A percentile compares a stretch with the other conserved stretches of the same genome.
phyloP scores from a whole-genome alignment of 35 echinoderm and acorn worm genomes.

The Heliocidaris erythrogramma region DNA sequence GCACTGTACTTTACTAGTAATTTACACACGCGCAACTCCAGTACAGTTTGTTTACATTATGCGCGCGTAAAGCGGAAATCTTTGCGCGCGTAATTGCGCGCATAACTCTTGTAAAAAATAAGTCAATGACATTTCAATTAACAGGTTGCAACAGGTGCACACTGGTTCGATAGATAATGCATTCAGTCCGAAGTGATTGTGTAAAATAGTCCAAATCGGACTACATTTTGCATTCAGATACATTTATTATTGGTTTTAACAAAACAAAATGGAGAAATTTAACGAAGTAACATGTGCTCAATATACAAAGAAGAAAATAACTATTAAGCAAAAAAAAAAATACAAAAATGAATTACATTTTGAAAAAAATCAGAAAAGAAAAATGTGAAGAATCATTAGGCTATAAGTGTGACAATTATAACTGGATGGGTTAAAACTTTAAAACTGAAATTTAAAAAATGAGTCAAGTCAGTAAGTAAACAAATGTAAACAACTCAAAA shows the following conservation, averaged over 20 bases:
- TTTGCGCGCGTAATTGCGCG: constrained; percentile 6
- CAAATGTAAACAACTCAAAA: neutral
- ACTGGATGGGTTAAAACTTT: too few species aligned
- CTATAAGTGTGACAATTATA: too few species aligned
- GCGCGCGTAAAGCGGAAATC: neutral
- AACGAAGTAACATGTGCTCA: neutral
- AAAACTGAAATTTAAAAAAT: too few species aligned
- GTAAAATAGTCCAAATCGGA: too few species aligned
- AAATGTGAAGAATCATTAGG: too few species aligned
- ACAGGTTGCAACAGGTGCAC: neutral
- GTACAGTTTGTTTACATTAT: neutral
- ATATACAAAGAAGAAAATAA: neutral
- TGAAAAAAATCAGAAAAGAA: too few species aligned
- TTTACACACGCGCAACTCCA: neutral
- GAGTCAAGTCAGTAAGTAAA: neutral
- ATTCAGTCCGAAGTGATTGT: too few species aligned
- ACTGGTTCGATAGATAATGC: neutral
- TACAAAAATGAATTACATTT: too few species aligned
- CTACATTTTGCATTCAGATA: too few species aligned
- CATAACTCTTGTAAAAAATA: neutral
- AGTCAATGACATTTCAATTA: neutral
- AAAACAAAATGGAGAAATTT: too few species aligned
- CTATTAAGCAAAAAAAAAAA: too few species aligned
- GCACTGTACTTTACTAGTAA: neutral
- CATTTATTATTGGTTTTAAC: too few species aligned